phyloP scores from a whole-genome alignment of 2,797 vertebrate genomes.

The Micrastur ruficollis region DNA sequence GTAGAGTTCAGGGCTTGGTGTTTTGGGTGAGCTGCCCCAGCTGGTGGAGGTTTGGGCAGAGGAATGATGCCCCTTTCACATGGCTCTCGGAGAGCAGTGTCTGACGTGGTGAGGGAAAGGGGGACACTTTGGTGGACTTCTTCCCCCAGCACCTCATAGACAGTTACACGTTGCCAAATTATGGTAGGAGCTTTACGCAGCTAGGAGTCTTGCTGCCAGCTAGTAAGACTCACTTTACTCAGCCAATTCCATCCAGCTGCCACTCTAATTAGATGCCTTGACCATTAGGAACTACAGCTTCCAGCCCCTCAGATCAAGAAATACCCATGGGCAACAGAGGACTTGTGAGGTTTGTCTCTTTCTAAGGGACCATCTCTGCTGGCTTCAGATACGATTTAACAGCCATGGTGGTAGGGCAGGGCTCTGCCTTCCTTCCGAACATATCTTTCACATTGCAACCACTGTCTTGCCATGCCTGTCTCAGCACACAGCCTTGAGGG shows the following conservation, averaged over 20 bases:
- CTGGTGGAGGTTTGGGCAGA: not conserved
- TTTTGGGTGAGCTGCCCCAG: not conserved
- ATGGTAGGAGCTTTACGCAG: not conserved
- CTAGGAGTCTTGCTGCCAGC: not conserved
- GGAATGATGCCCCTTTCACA: not conserved
- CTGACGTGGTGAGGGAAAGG: not conserved
- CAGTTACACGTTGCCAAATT: rapidly evolving
- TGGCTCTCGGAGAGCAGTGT: not conserved
- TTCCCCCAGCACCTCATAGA: not conserved
- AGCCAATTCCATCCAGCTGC: not conserved
- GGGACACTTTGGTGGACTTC: not conserved
- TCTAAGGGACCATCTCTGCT: not conserved
- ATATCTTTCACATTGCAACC: not conserved
- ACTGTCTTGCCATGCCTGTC: not conserved
- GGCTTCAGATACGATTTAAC: not conserved
- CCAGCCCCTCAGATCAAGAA: not conserved
- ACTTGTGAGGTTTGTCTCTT: not conserved
- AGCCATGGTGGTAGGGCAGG: not conserved
- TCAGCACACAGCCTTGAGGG: rapidly evolving
- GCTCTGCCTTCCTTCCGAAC: not conserved
- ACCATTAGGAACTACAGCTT: not conserved
- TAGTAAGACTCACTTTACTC: not conserved
- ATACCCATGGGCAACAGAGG: not conserved
- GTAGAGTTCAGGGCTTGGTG: not conserved
- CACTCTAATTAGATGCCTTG: not conserved